Base-by-base conservation (phyloP, 1,140 invertebrate genomes). In the Drosophila lacertosa region DNA sequence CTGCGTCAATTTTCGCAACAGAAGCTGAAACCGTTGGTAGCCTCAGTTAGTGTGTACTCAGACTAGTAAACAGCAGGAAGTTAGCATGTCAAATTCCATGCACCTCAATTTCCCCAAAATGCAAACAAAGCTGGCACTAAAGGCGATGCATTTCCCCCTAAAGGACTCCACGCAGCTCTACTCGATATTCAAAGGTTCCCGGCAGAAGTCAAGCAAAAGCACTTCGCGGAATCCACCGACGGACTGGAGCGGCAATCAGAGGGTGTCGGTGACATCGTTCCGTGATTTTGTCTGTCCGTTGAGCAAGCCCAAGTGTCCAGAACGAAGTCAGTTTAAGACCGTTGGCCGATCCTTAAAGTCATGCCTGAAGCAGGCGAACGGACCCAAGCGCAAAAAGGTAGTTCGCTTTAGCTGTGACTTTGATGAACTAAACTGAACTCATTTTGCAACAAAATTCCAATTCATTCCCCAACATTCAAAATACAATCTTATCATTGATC, bases 331-430 rank as follows among this genome's bases (percentile, higher is more conserved):
- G n/a, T 0, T 24, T 24, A 29, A 47, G 13, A 1, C 22, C 22
- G 3, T 13, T 15, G 24, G 5, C 4, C 9, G 18, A 9, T 10
- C 15, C 22, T 15, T 55, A 0, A 55, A 55, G 37, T 42, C 53
- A 0, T 55, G 53, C 15, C 13, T 55, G 1, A 55, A 42, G 10
- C 53, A 42, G 24, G 10, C 37, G 7, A 55, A 42, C 18, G 13
- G 13, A 29, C 53, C 22, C 0, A 55, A 55, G 10, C 1, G 53
- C 4, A 9, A 5, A 2, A 55, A 55, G 5, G 37, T 39, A 4
- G 53, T 55, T 6, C 53, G 37, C 1, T 55, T 55, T 22, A 40
- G 9, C 44, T 47, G 4, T 16, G 24, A 32, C 15, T n/a, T n/a
- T n/a, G n/a, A n/a, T n/a, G n/a, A n/a, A n/a, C n/a, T n/a, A n/a